These are phyloP conservation scores for Orthonychiurus folsomi DNA, from an alignment of 2,888 invertebrate species.

Conservation along the genomic window DNA sequence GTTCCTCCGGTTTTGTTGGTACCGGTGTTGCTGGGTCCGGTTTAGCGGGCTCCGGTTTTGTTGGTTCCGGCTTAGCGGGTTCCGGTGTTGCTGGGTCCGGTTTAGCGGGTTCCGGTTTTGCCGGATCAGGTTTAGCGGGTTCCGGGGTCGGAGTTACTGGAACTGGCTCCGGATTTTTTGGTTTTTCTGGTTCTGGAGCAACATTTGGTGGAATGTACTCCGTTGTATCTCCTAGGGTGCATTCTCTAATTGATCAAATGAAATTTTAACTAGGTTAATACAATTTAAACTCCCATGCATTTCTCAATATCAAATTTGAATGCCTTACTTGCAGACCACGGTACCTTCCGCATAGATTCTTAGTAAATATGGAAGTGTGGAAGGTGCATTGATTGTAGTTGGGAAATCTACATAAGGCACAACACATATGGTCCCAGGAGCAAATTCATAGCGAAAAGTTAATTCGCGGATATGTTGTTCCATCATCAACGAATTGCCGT, in stretches of 20 bases:
- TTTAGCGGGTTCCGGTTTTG: neutral
- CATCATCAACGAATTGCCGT: neutral
- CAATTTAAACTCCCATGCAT: too few species aligned
- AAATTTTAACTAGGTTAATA: neutral
- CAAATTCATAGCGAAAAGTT: neutral
- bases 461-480: neutral
- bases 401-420: neutral
- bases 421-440: neutral
- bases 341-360: neutral
- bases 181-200: neutral
- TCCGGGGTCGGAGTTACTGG: neutral
- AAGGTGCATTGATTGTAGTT: neutral
- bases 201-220: neutral
- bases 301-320: neutral
- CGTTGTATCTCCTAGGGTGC: neutral
- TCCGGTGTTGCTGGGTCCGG: neutral
- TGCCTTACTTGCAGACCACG: neutral
- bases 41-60: neutral
- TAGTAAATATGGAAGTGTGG: neutral
- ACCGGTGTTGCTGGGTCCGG: neutral
- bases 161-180: neutral
- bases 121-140: neutral
- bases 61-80: neutral
- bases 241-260: neutral
- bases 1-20: neutral